Evolutionary conservation across 2,888 invertebrate species (phyloP).

Genomic region (Tachina fera): DNA sequence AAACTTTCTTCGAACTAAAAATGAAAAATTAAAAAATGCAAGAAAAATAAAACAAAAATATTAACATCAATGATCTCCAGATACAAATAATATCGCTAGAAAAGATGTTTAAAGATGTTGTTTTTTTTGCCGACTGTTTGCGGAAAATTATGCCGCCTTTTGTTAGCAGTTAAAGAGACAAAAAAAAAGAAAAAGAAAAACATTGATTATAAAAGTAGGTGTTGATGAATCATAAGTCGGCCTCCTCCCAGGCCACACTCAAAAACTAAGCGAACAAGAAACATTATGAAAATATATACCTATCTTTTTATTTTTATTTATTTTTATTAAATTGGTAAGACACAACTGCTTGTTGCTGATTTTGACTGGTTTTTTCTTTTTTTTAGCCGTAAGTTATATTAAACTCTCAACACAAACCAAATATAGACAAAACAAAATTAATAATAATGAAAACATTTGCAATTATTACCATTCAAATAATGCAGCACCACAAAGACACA

Average conservation of each 20-base stretch:
- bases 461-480: constrained; percentile 58
- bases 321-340: constrained; percentile 56
- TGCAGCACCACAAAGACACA: constrained; percentile 42
- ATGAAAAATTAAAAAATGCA: constrained; percentile 20
- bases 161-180: constrained; percentile 36
- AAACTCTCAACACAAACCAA: constrained; percentile 17
- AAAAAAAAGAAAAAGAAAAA: not conserved
- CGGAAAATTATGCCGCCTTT: constrained; percentile 61
- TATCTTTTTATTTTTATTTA: constrained; percentile 20
- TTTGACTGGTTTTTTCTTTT: constrained; percentile 62
- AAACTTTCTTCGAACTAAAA: constrained; percentile 65
- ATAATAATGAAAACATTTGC: constrained; percentile 66
- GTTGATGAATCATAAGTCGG: constrained; percentile 68
- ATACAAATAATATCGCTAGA: constrained; percentile 30
- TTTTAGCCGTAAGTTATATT: not conserved
- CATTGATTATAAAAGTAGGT: constrained; percentile 65
- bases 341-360: constrained; percentile 50
- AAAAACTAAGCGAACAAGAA: constrained; percentile 25
- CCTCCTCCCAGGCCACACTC: constrained; percentile 20
- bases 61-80: constrained; percentile 60
- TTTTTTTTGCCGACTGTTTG: constrained; percentile 64
- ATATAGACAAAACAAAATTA: constrained; percentile 45
- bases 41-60: constrained; percentile 38
- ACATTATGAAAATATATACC: constrained; percentile 50
- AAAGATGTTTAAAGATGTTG: constrained; percentile 47